A percentile compares a stretch with the other conserved stretches of the same genome.
Evolutionary conservation across 2,888 invertebrate species (phyloP).

Genomic region (Tridacna crocea): DNA sequence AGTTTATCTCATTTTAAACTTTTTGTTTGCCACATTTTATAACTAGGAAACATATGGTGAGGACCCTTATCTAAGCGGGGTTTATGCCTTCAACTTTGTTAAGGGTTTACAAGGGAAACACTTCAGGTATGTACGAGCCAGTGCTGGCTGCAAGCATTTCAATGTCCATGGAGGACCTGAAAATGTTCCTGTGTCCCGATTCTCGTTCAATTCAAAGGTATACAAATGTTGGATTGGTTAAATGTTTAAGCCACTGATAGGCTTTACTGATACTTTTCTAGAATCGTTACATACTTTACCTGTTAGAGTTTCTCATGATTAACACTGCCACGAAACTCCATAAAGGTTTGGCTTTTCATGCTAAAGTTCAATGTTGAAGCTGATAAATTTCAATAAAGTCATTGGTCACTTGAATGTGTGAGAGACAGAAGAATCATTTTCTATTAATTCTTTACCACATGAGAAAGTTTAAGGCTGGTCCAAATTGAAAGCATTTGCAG

Average conservation of each 20-base stretch:
- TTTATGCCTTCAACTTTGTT: constrained; percentile 75
- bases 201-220: constrained; percentile 77
- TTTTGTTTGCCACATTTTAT: not conserved
- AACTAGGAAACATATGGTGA: constrained; percentile 83
- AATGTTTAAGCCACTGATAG: not conserved
- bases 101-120: constrained; percentile 80
- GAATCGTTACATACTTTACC: too few relatives aligned
- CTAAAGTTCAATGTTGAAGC: too few relatives aligned
- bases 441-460: too few relatives aligned
- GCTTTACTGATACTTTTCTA: too few relatives aligned
- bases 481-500: too few relatives aligned
- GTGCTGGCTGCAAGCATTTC: constrained; percentile 83
- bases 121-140: constrained; percentile 77
- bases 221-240: not conserved
- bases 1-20: not conserved
- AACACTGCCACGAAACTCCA: too few relatives aligned
- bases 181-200: constrained; percentile 74
- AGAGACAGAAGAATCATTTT: too few relatives aligned
- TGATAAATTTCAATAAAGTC: too few relatives aligned
- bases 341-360: too few relatives aligned
- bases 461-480: too few relatives aligned
- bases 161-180: constrained; percentile 82
- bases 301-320: too few relatives aligned
- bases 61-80: constrained; percentile 80
- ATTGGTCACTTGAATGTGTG: too few relatives aligned